Evolutionary conservation across 2,113 vertebrate species (phyloP), one percentile per base, ranked within the genome.

Genomic region (Prolemur simus): DNA sequence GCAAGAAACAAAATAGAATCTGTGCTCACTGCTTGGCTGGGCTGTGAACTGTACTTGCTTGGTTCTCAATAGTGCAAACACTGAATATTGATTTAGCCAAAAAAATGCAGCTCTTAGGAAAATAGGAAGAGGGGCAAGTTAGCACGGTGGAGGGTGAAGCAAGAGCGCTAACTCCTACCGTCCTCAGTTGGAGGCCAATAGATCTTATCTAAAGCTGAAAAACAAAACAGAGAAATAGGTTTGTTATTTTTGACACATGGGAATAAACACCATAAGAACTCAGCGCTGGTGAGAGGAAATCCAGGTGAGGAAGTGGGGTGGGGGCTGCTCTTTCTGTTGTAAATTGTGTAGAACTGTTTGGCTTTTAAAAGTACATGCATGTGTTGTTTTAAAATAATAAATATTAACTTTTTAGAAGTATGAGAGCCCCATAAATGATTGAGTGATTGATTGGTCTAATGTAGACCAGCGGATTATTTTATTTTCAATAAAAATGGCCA

Each of bases 61-160:
- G 82, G 56, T 66, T 94, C 69, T 95, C 63, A 78, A 78, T 25
- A 90, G 60, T 58, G 37, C 45, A 88, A 97, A 95, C 63, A 63
- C 2, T 32, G 32, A 84, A 64, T 87, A 66, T 56, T 87, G 81
- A 93, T 52, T 87, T 64, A 90, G 58, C 32, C 18, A 56, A 66
- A 77, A 80, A 89, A 37, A 32, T 18, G 17, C 25, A 56, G 77
- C 45, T 42, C 45, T 39, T 89, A 63, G 83, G 52, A 95, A 66
- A 76, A 91, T n/a, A 91, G 54, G 39, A 80, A 39, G 54, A 66
- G 54, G 73, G 29, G 23, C 47, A 13, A 39, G 52, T n/a, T 49
- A 71, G 25, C 77, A 37, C 17, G 37, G 54, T n/a, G 74, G n/a
- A 81, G 47, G 37, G 8, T 54, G 80, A 90, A 14, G 37, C 47